Conservation (phyloP, 2,113 vertebrate species). For the Apodemus speciosus region DNA sequence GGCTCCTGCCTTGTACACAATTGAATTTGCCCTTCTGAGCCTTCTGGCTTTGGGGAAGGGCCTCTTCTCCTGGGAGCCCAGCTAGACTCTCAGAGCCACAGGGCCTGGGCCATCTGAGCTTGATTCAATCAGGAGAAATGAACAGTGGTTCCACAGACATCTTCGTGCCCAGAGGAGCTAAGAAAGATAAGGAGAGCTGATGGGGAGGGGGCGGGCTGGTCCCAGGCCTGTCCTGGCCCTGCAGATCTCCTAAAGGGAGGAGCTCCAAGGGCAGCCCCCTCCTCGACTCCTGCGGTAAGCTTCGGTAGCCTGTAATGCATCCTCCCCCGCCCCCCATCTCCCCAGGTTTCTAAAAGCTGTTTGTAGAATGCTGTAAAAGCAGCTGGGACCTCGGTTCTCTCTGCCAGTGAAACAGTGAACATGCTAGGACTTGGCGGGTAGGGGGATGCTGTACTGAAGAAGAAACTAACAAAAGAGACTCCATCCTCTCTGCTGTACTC, state of each 20-base stretch:
- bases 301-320: not conserved
- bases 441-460: not conserved
- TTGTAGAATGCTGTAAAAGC: not conserved
- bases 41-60: slow-evolving; percentile 63
- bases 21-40: slow-evolving; percentile 81
- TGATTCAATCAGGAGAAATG: slow-evolving; percentile 71
- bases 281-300: not conserved
- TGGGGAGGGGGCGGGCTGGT: not conserved
- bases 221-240: not conserved
- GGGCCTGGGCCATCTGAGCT: not conserved
- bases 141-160: not conserved
- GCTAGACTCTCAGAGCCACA: slow-evolving; percentile 44
- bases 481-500: not conserved
- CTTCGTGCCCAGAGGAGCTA: not conserved
- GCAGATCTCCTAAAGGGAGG: not conserved
- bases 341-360: not conserved
- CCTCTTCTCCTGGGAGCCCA: slow-evolving; percentile 54
- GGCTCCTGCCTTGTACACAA: slow-evolving; percentile 73
- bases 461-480: slow-evolving; percentile 12
- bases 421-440: not conserved
- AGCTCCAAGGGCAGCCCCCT: not conserved
- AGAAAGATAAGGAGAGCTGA: not conserved
- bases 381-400: not conserved
- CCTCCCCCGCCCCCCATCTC: not conserved
- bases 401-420: not conserved